These are phyloP conservation scores for Bujurquina vittata DNA, from an alignment of 2,113 vertebrate genomes.

Conservation along the genomic window DNA sequence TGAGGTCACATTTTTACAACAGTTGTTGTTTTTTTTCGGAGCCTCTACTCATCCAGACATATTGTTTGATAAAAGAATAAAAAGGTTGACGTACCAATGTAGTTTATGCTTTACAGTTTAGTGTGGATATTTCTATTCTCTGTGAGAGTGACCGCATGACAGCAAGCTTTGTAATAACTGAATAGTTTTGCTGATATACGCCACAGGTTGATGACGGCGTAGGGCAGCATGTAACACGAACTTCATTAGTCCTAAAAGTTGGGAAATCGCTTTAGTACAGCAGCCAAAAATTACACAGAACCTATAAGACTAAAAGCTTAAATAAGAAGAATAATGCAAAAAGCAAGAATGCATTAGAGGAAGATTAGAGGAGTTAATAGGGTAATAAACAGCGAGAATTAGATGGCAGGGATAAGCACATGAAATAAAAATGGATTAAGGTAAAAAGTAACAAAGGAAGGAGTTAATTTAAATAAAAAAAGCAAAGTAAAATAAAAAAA, in stretches of 20 bases:
- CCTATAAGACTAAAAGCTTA: too few species aligned
- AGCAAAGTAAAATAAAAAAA: background rate
- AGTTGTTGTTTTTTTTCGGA: background rate
- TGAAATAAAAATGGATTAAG: background rate
- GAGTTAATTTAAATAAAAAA: background rate
- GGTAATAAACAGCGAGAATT: background rate
- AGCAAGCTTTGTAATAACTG: background rate
- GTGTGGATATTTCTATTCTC: background rate
- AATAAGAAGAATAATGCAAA: background rate
- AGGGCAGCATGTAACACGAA: background rate
- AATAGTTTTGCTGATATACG: background rate
- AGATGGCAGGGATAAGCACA: background rate
- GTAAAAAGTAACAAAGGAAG: background rate
- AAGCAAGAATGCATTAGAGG: background rate
- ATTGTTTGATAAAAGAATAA: too few species aligned
- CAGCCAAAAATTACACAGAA: too few species aligned
- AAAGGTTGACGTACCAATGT: background rate
- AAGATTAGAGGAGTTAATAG: background rate
- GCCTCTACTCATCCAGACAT: too few species aligned
- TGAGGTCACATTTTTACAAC: background rate
- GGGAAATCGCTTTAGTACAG: too few species aligned
- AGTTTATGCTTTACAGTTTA: background rate
- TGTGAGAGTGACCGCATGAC: background rate
- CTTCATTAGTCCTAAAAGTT: too few species aligned
- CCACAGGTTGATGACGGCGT: background rate